phyloP scores from a whole-genome alignment of 2,797 vertebrate species.

The Myotis vivesi region DNA sequence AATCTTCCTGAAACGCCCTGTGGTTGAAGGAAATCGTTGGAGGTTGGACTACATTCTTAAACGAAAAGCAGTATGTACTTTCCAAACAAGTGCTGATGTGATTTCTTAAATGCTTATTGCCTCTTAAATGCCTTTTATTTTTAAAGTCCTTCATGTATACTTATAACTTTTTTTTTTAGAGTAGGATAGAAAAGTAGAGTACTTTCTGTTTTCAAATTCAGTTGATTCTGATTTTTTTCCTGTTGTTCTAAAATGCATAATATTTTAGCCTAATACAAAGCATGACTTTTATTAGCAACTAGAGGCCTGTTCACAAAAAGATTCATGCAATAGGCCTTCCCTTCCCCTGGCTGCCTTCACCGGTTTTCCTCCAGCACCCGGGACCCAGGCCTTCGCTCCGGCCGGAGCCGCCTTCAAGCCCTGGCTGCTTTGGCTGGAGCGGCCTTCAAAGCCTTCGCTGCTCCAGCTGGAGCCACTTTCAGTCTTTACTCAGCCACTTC shows the following conservation, averaged over 20 bases:
- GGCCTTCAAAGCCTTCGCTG: too few species aligned
- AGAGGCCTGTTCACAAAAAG: too few species aligned
- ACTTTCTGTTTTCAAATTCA: conserved; percentile 3
- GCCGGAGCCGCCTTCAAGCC: too few species aligned
- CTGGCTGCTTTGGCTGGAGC: too few species aligned
- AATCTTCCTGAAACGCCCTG: conserved; percentile 96
- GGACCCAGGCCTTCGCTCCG: too few species aligned
- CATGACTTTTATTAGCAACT: background rate
- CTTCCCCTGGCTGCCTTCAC: too few species aligned
- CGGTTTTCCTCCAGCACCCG: too few species aligned
- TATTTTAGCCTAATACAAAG: conserved; percentile 34
- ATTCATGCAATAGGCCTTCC: too few species aligned
- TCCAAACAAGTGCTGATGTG: background rate
- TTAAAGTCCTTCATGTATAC: background rate
- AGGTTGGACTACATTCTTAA: conserved; percentile 93
- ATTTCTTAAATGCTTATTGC: background rate
- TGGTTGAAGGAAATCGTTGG: conserved; percentile 97
- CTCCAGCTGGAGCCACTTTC: too few species aligned
- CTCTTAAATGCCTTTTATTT: background rate
- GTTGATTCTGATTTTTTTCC: background rate
- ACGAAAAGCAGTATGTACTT: conserved; percentile 92
- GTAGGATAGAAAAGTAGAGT: background rate
- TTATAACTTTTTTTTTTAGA: conserved; percentile 6
- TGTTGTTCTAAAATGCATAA: background rate
- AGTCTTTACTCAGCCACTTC: too few species aligned